phyloP scores from a whole-genome alignment of 1,140 invertebrate genomes.

The Stenopsyche tienmushanensis region DNA sequence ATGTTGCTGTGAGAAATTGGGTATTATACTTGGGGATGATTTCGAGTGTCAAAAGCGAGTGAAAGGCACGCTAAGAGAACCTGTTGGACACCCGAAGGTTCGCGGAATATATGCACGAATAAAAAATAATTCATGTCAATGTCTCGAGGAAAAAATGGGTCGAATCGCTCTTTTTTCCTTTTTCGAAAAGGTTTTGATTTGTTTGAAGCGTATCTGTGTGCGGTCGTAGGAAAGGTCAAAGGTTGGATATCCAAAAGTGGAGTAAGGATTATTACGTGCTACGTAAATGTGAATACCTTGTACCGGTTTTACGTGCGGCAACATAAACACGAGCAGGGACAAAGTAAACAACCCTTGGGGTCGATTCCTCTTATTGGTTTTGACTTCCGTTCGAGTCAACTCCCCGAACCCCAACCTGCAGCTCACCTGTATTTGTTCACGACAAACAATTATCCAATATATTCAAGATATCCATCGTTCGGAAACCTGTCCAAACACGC shows the following conservation, averaged over 20 bases:
- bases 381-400: slow-evolving; percentile 12
- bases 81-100: no score
- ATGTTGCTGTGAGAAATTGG: no score
- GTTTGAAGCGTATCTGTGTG: no score
- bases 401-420: not conserved
- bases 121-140: no score
- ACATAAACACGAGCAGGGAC: slow-evolving; percentile 16
- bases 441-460: slow-evolving; percentile 22
- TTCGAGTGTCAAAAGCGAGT: no score
- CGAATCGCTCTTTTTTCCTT: no score
- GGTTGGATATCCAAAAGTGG: not conserved
- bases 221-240: no score
- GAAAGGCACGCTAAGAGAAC: no score
- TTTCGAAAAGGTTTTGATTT: no score
- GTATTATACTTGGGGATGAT: no score
- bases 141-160: no score
- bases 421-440: slow-evolving; percentile 18
- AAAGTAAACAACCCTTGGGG: slow-evolving; percentile 6
- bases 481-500: slow-evolving; percentile 7
- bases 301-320: slow-evolving; percentile 21
- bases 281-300: slow-evolving; percentile 22
- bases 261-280: slow-evolving; percentile 7
- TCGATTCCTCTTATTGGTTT: slow-evolving; percentile 27
- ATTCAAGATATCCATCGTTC: slow-evolving; percentile 19
- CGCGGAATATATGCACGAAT: no score